These are phyloP conservation scores for Linnaemya tessellans DNA, from an alignment of 2,888 invertebrate species.

Conservation along the genomic window DNA sequence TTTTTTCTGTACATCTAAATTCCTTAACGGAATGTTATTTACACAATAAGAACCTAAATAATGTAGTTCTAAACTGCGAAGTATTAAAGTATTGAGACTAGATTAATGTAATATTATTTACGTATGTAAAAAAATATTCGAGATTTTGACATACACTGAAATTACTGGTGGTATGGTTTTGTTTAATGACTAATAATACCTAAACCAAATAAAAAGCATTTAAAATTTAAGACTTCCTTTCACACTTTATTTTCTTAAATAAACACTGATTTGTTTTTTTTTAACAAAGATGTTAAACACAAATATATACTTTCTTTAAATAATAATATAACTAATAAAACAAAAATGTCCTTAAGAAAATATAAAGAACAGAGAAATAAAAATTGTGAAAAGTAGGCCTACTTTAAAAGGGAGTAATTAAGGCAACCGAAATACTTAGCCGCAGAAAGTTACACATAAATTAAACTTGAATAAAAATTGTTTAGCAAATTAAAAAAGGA, in stretches of 20 bases:
- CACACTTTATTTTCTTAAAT: slow-evolving; percentile 61
- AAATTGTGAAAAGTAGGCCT: slow-evolving; percentile 40
- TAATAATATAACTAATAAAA: slow-evolving; percentile 27
- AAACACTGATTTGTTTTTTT: slow-evolving; percentile 47
- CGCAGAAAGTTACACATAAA: slow-evolving; percentile 4
- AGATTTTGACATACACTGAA: too few relatives aligned
- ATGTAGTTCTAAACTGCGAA: too few relatives aligned
- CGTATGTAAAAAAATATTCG: too few relatives aligned
- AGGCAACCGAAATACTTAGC: slow-evolving; percentile 23
- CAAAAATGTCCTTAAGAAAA: slow-evolving; percentile 16
- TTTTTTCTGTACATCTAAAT: too few relatives aligned
- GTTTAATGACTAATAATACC: background rate
- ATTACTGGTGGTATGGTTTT: too few relatives aligned
- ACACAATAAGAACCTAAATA: too few relatives aligned
- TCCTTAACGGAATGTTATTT: too few relatives aligned
- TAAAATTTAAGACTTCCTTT: slow-evolving; percentile 52
- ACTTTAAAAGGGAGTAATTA: background rate
- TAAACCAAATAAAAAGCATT: slow-evolving; percentile 36
- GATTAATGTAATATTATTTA: too few relatives aligned
- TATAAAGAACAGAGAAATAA: slow-evolving; percentile 20
- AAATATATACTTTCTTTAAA: slow-evolving; percentile 29
- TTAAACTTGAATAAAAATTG: background rate
- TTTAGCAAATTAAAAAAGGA: background rate
- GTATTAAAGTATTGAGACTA: too few relatives aligned
- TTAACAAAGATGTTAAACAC: slow-evolving; percentile 50